These are phyloP conservation scores for Chaetura pelagica DNA, from an alignment of 2,113 vertebrate genomes.

Conservation along the genomic window DNA sequence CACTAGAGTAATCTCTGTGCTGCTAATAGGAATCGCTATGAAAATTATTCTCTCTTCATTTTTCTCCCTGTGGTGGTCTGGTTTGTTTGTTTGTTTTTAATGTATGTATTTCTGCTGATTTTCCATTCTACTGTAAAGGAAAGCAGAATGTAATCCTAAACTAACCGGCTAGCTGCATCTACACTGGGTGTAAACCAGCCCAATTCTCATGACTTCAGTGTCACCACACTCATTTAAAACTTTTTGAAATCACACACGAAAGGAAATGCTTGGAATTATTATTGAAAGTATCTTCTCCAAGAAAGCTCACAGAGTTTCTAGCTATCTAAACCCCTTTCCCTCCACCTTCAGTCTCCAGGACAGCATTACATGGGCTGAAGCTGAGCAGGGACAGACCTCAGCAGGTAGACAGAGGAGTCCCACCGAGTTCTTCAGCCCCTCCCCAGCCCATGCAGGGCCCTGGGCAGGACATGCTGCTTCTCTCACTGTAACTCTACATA, in stretches of 20 bases:
- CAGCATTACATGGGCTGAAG: accelerated
- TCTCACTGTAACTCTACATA: neutral
- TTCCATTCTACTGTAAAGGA: neutral
- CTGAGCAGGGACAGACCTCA: accelerated
- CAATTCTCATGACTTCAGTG: neutral
- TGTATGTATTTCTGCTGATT: neutral
- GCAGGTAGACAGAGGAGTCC: neutral
- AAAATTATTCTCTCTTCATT: neutral
- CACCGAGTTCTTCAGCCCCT: accelerated
- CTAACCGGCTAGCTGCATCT: neutral
- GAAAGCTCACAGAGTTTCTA: neutral
- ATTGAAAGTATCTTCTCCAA: neutral
- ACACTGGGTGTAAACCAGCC: neutral
- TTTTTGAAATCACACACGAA: neutral
- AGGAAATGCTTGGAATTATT: neutral
- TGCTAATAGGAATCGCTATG: neutral
- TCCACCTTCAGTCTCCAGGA: neutral
- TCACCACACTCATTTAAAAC: neutral
- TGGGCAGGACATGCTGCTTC: neutral
- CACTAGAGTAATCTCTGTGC: neutral
- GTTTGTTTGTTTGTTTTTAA: neutral
- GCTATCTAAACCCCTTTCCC: neutral
- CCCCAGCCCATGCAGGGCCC: neutral
- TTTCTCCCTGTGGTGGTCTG: neutral
- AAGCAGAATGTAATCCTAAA: neutral